Percentiles rank a stretch among this genome's conserved stretches.
phyloP scores from a whole-genome alignment of 2,113 vertebrate genomes.

The Myotis davidii region DNA sequence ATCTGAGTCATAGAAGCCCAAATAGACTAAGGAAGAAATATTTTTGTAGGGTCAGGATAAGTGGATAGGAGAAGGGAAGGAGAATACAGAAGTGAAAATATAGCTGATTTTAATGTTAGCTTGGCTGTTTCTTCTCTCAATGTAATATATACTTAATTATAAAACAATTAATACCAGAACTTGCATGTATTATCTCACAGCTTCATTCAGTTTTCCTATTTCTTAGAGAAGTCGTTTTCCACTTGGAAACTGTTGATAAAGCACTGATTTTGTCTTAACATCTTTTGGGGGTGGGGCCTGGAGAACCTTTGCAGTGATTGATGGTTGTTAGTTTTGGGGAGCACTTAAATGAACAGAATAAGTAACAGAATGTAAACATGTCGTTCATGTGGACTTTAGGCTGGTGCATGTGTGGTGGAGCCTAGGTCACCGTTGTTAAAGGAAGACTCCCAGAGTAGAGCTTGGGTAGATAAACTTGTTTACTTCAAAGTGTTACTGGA shows the following conservation, averaged over 20 bases:
- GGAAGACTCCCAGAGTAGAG: background rate
- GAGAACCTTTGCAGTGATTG: conserved; percentile 4
- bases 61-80: background rate
- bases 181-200: background rate
- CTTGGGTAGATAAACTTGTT: background rate
- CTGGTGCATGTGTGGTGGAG: background rate
- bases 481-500: conserved; percentile 22
- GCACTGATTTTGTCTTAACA: background rate
- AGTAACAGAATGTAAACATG: background rate
- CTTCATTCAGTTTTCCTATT: background rate
- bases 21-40: background rate
- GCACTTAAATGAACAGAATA: background rate
- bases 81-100: background rate
- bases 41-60: background rate
- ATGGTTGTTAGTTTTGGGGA: conserved; percentile 34
- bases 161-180: conserved; percentile 24
- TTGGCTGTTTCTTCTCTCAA: background rate
- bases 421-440: background rate
- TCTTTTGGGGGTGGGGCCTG: background rate
- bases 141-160: conserved; percentile 23
- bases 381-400: background rate
- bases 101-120: conserved; percentile 23
- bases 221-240: conserved; percentile 31
- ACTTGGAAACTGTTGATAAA: conserved; percentile 12
- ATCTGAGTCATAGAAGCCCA: conserved; percentile 38